Evolutionary conservation across 2,797 vertebrate species (phyloP).

Genomic region (Fistularia tabacaria): DNA sequence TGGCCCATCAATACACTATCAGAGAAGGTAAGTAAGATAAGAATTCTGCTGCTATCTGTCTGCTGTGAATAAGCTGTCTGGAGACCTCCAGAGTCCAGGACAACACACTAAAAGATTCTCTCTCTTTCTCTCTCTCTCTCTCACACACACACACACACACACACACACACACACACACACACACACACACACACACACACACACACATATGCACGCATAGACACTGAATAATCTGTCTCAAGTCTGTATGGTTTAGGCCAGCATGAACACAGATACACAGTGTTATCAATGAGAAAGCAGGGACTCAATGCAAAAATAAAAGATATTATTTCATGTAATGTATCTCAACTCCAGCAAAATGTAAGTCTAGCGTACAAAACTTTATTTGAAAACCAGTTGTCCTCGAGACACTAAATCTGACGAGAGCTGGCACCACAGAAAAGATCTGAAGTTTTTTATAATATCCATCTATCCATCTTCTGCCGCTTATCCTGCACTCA

Average conservation of each 20-base stretch:
- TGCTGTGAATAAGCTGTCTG: slow-evolving; percentile 69
- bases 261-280: slow-evolving; percentile 32
- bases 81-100: slow-evolving; percentile 55
- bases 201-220: slow-evolving; percentile 23
- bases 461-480: no score
- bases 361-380: no score
- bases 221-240: slow-evolving; percentile 13
- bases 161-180: slow-evolving; percentile 19
- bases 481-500: no score
- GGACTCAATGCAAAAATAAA: slow-evolving; percentile 45
- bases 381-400: no score
- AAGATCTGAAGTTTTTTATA: no score
- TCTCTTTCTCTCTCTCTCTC: no score
- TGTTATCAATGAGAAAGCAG: slow-evolving; percentile 48
- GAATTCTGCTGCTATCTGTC: slow-evolving; percentile 66
- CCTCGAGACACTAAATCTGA: no score
- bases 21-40: slow-evolving; percentile 63
- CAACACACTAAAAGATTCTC: slow-evolving; percentile 18
- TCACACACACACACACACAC: slow-evolving; percentile 8
- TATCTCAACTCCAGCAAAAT: slow-evolving; percentile 36
- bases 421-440: no score
- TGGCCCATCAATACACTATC: slow-evolving; percentile 72
- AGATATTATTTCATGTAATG: slow-evolving; percentile 56
- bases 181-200: slow-evolving; percentile 23
- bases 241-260: slow-evolving; percentile 33